A percentile compares a stretch with the other conserved stretches of the same genome.
phyloP scores from a whole-genome alignment of 2,888 invertebrate genomes.

The Tromatobia lineatoria region DNA sequence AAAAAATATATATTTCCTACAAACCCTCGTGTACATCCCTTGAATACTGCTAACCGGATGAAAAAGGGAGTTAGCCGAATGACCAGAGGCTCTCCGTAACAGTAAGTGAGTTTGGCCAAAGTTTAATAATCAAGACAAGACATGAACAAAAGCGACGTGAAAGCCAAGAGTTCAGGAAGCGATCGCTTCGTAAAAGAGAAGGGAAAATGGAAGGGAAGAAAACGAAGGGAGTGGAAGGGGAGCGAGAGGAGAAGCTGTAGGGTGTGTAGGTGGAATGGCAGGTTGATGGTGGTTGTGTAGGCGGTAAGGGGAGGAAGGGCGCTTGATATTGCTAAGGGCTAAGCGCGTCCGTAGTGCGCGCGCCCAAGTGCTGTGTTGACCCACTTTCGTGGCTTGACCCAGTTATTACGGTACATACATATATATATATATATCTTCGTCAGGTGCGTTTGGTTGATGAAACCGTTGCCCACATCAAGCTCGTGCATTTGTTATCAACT shows the following conservation, averaged over 20 bases:
- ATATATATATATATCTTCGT: too few species aligned
- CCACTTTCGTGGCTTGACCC: constrained; percentile 63
- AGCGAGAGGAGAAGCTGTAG: constrained; percentile 10
- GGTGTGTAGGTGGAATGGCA: constrained; percentile 39
- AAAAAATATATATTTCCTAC: too few species aligned
- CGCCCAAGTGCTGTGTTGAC: constrained; percentile 53
- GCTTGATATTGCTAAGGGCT: constrained; percentile 58
- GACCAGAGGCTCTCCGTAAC: background rate
- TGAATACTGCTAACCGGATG: constrained; percentile 48
- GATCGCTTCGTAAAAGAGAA: background rate
- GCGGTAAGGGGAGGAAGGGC: constrained; percentile 13
- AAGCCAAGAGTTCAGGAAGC: constrained; percentile 42
- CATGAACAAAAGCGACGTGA: constrained; percentile 36
- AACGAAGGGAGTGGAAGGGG: background rate
- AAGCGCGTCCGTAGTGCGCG: constrained; percentile 39
- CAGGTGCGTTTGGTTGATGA: constrained; percentile 49
- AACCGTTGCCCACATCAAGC: constrained; percentile 23
- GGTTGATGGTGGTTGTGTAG: constrained; percentile 50
- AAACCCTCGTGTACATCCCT: constrained; percentile 34
- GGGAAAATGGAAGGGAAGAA: background rate
- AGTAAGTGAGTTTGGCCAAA: background rate
- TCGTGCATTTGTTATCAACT: constrained; percentile 13
- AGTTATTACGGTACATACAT: constrained; percentile 47
- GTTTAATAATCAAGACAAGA: too few species aligned
- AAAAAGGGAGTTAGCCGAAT: constrained; percentile 15